Evolutionary conservation across 2,888 invertebrate genomes (phyloP), one percentile per base, ranked within the genome.

Genomic region (Cerastis rubricosa): DNA sequence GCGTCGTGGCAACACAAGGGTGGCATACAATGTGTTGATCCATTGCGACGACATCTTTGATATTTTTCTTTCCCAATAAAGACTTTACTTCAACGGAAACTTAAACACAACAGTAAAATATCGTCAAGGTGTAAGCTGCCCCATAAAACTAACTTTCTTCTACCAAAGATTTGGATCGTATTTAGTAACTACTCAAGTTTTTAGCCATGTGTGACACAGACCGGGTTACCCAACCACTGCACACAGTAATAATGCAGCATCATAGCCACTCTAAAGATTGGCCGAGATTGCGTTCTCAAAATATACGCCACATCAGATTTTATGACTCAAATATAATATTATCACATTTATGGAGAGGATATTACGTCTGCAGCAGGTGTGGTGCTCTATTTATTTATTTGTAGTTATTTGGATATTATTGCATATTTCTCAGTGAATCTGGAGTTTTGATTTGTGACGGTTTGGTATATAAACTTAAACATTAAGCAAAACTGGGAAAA

Each of bases 291-390:
- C 69, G n/a, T 49, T 54, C 73, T 73, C 57, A 83, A 81, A 78
- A 73, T 78, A 81, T 70, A 81, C 66, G 40, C 66, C 61, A 70
- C 73, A 78, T 81, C 35, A 67, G 63, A 49, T 70, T 83, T 73
- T 67, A 83, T 73, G 69, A 40, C 25, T 22, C 8, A 1, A 14
- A 49, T 59, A 35, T 79, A 43, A n/a, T 75, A 19, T 54, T 75
- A 19, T 54, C n/a, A 66, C 22, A 78, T 83, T 77, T 82, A 71
- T 76, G 47, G 7, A n/a, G 22, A 14, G 17, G n/a, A 64, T 71
- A 68, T 71, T 64, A 14, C 14, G 66, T 7, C 43, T 11, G 35
- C 14, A 43, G 70, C 47, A 54, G 59, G 65, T 70, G 59, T n/a
- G 35, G 1, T 61, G 64, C 19, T 54, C 4, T 66, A 61, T 61